Evolutionary conservation across 2,797 vertebrate species (phyloP).

Genomic region (Dipus sagitta): DNA sequence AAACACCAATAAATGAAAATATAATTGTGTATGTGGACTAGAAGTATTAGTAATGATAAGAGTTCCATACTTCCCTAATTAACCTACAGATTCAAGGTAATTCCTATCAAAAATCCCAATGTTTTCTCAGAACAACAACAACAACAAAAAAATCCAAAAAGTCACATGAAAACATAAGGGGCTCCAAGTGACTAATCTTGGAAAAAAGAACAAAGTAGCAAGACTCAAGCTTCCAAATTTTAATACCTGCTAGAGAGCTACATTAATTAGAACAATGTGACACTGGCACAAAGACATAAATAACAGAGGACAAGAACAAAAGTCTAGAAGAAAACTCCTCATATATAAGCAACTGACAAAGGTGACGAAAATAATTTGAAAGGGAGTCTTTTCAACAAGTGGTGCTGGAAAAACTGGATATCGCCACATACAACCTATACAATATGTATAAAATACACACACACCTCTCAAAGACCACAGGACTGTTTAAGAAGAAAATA

Average conservation of each 20-base stretch:
- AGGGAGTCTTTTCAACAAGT: not conserved
- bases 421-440: not conserved
- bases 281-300: not conserved
- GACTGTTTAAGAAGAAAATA: not conserved
- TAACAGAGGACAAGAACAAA: not conserved
- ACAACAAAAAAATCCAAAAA: not conserved
- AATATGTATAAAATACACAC: not conserved
- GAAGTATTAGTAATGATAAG: not conserved
- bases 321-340: not conserved
- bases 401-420: not conserved
- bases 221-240: not conserved
- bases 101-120: not conserved
- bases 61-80: not conserved
- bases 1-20: not conserved
- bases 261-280: not conserved
- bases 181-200: not conserved
- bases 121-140: not conserved
- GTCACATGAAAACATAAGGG: not conserved
- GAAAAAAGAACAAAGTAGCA: constrained; percentile 8
- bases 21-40: not conserved
- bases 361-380: not conserved
- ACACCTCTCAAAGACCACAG: not conserved
- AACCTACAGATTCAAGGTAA: not conserved
- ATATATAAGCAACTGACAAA: not conserved
- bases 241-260: not conserved